These are phyloP conservation scores for Tenualosa thibaudeaui DNA, from an alignment of 2,797 vertebrate species.

Conservation along the genomic window DNA sequence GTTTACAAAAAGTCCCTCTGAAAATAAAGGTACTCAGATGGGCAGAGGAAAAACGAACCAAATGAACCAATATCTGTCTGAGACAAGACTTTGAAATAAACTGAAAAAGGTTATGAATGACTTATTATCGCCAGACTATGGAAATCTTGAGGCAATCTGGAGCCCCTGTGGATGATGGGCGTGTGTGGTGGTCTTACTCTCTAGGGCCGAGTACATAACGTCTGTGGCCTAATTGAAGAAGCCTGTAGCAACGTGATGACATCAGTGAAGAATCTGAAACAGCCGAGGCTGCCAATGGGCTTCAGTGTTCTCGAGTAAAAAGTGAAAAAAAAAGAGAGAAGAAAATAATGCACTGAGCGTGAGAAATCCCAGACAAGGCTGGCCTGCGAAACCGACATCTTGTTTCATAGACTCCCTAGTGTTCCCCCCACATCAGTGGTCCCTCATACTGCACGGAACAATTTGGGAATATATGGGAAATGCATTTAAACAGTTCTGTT, in stretches of 20 bases:
- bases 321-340: constrained; percentile 14
- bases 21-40: constrained; percentile 36
- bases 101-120: not conserved
- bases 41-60: constrained; percentile 10
- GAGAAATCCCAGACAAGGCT: constrained; percentile 46
- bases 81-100: not conserved
- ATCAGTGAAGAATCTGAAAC: constrained; percentile 48
- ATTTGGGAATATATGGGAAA: not conserved
- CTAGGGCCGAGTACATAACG: not conserved
- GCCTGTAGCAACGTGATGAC: constrained; percentile 49
- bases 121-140: not conserved
- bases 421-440: not conserved
- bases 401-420: constrained; percentile 11
- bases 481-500: not conserved
- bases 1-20: not conserved
- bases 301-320: not conserved
- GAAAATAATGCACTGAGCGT: constrained; percentile 34
- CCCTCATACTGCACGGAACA: not conserved
- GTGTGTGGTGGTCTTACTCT: not conserved
- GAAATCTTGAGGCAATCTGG: constrained; percentile 20
- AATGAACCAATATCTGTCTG: not conserved
- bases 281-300: constrained; percentile 30
- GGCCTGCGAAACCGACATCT: constrained; percentile 15
- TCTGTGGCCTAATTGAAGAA: constrained; percentile 33
- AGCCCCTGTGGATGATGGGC: not conserved